phyloP scores from a whole-genome alignment of 2,797 vertebrate genomes.

The Protosalanx chinensis region DNA sequence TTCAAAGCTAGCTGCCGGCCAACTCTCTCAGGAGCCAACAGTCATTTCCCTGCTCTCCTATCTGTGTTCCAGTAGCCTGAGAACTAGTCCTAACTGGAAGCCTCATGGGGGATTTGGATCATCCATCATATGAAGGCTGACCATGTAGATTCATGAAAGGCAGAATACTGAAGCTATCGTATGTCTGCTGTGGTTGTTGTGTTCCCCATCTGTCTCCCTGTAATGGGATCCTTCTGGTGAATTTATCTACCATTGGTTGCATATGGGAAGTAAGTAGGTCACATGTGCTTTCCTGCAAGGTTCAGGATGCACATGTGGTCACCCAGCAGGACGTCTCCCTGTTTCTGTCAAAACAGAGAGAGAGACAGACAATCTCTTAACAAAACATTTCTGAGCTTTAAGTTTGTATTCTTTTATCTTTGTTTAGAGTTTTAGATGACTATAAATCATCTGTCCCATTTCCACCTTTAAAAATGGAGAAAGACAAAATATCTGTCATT shows the following conservation, averaged over 20 bases:
- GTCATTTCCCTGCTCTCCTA: conserved; percentile 5
- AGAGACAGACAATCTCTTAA: neutral
- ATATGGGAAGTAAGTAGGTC: conserved; percentile 5
- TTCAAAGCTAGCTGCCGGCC: neutral
- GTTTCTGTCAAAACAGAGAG: neutral
- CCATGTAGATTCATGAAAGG: neutral
- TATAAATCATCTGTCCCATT: neutral
- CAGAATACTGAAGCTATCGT: neutral
- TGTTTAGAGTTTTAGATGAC: too few species aligned
- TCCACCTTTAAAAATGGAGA: neutral
- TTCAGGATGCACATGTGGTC: conserved; percentile 34
- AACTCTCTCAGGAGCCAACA: conserved; percentile 16
- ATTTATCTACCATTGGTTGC: conserved; percentile 1
- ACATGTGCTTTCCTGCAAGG: conserved; percentile 24
- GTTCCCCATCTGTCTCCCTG: neutral
- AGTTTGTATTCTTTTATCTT: neutral
- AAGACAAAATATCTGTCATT: neutral
- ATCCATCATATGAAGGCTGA: conserved; percentile 10
- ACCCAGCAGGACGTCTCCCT: conserved; percentile 13
- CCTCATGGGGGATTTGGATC: neutral
- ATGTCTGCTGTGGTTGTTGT: neutral
- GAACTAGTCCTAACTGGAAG: neutral
- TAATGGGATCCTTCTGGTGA: conserved; percentile 6
- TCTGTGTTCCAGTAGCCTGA: neutral
- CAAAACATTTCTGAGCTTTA: neutral